Evolutionary conservation across 2,888 invertebrate genomes (phyloP).

Genomic region (Mimas tiliae): DNA sequence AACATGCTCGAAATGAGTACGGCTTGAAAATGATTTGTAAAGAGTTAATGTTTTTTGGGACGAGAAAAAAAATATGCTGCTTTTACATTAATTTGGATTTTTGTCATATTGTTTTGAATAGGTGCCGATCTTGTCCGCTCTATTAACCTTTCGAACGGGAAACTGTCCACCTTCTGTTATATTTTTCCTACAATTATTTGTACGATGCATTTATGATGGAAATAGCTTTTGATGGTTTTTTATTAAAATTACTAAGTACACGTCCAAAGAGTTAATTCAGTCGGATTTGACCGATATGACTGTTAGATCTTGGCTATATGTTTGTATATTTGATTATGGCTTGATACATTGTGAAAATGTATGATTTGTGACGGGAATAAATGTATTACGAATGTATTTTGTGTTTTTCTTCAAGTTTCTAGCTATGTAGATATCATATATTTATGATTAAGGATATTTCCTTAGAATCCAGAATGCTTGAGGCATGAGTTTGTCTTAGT

Average conservation of each 20-base stretch:
- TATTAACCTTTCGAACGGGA: background rate
- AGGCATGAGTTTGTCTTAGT: no score
- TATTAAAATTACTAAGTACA: constrained; percentile 2
- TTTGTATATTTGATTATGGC: constrained; percentile 44
- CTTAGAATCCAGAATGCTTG: no score
- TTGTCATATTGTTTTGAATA: no score
- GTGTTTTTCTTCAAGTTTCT: constrained; percentile 18
- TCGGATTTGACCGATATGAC: constrained; percentile 5
- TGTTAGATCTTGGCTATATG: constrained; percentile 31
- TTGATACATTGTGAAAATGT: constrained; percentile 20
- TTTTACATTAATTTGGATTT: no score
- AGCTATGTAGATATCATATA: background rate
- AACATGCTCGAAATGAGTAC: background rate
- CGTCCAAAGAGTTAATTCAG: constrained; percentile 20
- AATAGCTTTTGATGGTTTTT: background rate
- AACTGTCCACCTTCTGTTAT: background rate
- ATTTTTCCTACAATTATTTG: background rate
- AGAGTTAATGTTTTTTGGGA: no score
- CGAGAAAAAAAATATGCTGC: no score
- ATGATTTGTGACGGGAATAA: constrained; percentile 28
- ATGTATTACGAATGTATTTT: constrained; percentile 30
- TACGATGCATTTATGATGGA: background rate
- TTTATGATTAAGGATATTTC: no score
- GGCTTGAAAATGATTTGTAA: no score
- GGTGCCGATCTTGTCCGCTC: background rate